A percentile compares a stretch with the other conserved stretches of the same genome.
Evolutionary conservation across 2,888 invertebrate genomes (phyloP).

Genomic region (Drosophila rubida): DNA sequence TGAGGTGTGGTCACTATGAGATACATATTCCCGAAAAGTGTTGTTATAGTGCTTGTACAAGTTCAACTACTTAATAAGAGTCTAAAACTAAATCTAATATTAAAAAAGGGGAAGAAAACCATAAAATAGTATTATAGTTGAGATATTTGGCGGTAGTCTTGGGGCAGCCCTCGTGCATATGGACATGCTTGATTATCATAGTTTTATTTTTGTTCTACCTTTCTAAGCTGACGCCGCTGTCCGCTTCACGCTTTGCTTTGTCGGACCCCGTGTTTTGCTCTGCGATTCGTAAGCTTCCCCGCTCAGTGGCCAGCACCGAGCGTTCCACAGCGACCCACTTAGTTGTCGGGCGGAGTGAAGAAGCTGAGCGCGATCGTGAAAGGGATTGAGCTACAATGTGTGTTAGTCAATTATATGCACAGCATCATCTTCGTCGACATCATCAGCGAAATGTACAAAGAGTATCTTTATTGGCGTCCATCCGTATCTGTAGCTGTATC

Average conservation of each 20-base stretch:
- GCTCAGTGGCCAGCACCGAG: background rate
- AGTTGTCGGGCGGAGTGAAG: slow-evolving; percentile 17
- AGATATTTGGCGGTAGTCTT: no score
- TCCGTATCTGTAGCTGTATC: no score
- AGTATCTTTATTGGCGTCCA: slow-evolving; percentile 14
- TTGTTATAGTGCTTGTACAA: no score
- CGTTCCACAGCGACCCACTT: slow-evolving; percentile 37
- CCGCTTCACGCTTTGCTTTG: slow-evolving; percentile 19
- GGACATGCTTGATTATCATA: slow-evolving; percentile 39
- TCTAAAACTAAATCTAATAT: no score
- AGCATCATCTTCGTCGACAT: no score
- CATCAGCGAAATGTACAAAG: no score
- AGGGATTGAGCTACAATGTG: background rate
- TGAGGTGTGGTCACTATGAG: no score
- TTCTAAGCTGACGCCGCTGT: slow-evolving; percentile 38
- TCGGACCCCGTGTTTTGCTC: slow-evolving; percentile 42
- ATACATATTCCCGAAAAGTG: no score
- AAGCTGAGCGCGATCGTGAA: background rate
- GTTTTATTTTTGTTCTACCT: slow-evolving; percentile 30
- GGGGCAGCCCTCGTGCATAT: slow-evolving; percentile 20
- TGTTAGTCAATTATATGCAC: slow-evolving; percentile 38
- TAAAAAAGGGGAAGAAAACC: no score
- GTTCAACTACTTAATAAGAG: no score
- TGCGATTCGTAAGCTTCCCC: slow-evolving; percentile 46
- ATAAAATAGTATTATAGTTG: no score